These are phyloP conservation scores for Poecilia latipinna DNA, from an alignment of 2,113 vertebrate genomes.

Conservation along the genomic window DNA sequence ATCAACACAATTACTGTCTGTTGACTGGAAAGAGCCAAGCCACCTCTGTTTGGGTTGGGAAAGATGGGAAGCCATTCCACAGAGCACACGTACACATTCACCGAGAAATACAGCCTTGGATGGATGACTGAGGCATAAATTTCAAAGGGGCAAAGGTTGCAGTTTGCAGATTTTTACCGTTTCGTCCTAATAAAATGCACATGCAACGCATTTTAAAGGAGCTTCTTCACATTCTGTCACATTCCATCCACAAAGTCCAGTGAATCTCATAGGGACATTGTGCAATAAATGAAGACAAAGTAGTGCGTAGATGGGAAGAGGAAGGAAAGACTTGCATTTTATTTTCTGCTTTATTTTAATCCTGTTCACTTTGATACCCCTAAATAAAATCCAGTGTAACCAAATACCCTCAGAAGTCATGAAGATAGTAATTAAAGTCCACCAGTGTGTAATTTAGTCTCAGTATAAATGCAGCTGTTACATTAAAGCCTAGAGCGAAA, in stretches of 20 bases:
- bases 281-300: background rate
- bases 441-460: background rate
- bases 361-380: no score
- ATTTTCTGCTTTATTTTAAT: background rate
- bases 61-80: constrained; percentile 24
- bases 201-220: background rate
- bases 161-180: constrained; percentile 7
- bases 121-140: constrained; percentile 8
- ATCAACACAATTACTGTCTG: constrained; percentile 52
- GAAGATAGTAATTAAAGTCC: background rate
- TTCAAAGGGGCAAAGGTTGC: constrained; percentile 11
- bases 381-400: background rate
- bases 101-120: constrained; percentile 22
- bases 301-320: background rate
- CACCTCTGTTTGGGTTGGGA: constrained; percentile 54
- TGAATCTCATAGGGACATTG: background rate
- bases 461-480: background rate
- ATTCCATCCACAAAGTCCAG: background rate
- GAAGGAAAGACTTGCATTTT: background rate
- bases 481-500: no score
- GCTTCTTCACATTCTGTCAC: background rate
- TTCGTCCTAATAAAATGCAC: background rate
- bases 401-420: background rate
- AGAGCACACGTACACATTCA: background rate
- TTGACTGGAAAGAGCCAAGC: constrained; percentile 41